phyloP scores from a whole-genome alignment of 1,140 invertebrate species.

The Agrypnia vestita region DNA sequence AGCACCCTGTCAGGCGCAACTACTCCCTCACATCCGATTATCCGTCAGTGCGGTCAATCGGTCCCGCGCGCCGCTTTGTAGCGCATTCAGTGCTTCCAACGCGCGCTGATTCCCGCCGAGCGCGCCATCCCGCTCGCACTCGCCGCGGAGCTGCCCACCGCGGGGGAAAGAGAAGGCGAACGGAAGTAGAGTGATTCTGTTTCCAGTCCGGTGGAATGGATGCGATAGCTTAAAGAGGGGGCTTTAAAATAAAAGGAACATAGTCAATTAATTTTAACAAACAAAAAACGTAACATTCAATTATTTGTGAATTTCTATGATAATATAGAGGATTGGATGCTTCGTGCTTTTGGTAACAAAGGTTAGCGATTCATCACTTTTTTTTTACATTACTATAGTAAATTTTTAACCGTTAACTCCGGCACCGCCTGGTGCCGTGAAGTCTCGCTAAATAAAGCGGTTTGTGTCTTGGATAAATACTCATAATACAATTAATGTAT shows the following conservation, averaged over 20 bases:
- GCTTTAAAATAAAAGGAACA: constrained; percentile 22
- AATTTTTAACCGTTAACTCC: too few species aligned
- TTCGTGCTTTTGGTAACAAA: too few species aligned
- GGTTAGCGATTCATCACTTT: too few species aligned
- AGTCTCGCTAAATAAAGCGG: too few species aligned
- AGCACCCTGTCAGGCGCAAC: background rate
- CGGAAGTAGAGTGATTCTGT: constrained; percentile 54
- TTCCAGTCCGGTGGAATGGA: constrained; percentile 47
- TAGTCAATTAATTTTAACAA: background rate
- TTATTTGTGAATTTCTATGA: too few species aligned
- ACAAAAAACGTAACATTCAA: too few species aligned
- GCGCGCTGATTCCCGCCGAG: constrained; percentile 8
- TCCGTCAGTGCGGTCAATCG: constrained; percentile 36
- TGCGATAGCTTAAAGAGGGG: constrained; percentile 30
- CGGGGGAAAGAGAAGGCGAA: constrained; percentile 35
- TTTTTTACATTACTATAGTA: too few species aligned
- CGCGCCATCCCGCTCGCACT: constrained; percentile 11
- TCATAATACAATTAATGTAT: too few species aligned
- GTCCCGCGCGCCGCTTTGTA: constrained; percentile 27
- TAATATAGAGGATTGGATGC: too few species aligned
- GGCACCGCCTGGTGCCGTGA: too few species aligned
- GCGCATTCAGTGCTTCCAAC: constrained; percentile 9
- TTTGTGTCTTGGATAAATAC: too few species aligned
- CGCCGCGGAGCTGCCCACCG: background rate
- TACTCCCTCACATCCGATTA: constrained; percentile 33